Conservation (phyloP, 2,797 vertebrate species). For the Oreochromis mossambicus region DNA sequence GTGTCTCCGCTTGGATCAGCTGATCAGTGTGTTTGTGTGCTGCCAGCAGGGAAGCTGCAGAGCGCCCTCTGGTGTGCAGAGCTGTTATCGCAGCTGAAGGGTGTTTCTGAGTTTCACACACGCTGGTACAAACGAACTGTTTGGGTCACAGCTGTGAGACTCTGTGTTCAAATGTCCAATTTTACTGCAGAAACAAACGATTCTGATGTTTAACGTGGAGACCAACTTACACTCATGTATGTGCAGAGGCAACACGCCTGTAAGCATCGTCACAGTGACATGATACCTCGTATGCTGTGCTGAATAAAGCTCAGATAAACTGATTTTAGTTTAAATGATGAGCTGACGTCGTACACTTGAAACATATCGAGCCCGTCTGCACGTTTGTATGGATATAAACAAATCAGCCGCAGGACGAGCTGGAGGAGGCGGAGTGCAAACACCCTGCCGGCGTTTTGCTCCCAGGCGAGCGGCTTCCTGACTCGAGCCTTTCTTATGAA, state of each 20-base stretch:
- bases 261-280: background rate
- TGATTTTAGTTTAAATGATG: background rate
- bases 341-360: background rate
- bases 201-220: background rate
- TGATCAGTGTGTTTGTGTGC: background rate
- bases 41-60: background rate
- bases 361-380: background rate
- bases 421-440: background rate
- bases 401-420: background rate
- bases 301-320: background rate
- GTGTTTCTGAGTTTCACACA: background rate
- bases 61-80: background rate
- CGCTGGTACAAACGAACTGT: too few species aligned
- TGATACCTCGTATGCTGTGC: background rate
- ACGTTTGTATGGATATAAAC: accelerated
- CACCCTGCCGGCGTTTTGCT: background rate
- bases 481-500: background rate
- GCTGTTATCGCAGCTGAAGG: too few species aligned
- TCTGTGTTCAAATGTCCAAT: too few species aligned
- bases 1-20: background rate
- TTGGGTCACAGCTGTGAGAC: too few species aligned
- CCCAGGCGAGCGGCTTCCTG: background rate
- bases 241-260: background rate
- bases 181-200: too few species aligned
- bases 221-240: background rate